Percentiles rank a stretch among this genome's conserved stretches.
These are phyloP conservation scores for Dendrolimus punctatus DNA, from an alignment of 1,140 invertebrate species.

Conservation along the genomic window DNA sequence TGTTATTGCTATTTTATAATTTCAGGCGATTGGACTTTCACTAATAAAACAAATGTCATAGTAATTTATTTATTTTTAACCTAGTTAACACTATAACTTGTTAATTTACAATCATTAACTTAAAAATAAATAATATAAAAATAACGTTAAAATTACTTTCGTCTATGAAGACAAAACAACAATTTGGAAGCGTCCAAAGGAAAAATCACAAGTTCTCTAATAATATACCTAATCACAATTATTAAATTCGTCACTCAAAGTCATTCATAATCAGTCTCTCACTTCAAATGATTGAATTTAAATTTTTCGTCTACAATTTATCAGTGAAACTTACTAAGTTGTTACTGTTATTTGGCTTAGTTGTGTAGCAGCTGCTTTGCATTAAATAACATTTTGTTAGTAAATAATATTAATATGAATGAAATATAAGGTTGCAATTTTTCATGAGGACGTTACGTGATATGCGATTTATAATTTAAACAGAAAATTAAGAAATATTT, in stretches of 20 bases:
- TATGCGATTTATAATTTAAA: constrained; percentile 39
- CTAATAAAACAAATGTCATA: constrained; percentile 12
- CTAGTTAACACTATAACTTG: constrained; percentile 55
- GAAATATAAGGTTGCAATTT: constrained; percentile 19
- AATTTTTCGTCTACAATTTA: constrained; percentile 1
- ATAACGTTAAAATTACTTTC: constrained; percentile 55
- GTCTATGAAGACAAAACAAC: constrained; percentile 46
- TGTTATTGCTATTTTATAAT: constrained; percentile 11
- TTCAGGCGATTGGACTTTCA: constrained; percentile 12
- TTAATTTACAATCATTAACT: constrained; percentile 68
- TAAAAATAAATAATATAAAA: constrained; percentile 65
- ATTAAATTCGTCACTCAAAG: constrained; percentile 36
- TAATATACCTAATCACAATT: constrained; percentile 32
- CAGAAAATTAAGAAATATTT: constrained; percentile 26
- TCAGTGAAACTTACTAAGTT: no score
- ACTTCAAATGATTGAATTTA: constrained; percentile 1
- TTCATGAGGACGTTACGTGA: constrained; percentile 34
- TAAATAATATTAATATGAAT: constrained; percentile 15
- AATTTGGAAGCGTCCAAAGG: constrained; percentile 41
- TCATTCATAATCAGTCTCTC: constrained; percentile 6
- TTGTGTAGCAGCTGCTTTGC: constrained; percentile 13
- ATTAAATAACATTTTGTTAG: constrained; percentile 2
- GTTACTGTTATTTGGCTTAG: no score
- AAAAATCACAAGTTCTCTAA: constrained; percentile 28
- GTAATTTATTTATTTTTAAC: constrained; percentile 52